These are phyloP conservation scores for Albula glossodonta DNA, from an alignment of 2,113 vertebrate species.

Conservation along the genomic window DNA sequence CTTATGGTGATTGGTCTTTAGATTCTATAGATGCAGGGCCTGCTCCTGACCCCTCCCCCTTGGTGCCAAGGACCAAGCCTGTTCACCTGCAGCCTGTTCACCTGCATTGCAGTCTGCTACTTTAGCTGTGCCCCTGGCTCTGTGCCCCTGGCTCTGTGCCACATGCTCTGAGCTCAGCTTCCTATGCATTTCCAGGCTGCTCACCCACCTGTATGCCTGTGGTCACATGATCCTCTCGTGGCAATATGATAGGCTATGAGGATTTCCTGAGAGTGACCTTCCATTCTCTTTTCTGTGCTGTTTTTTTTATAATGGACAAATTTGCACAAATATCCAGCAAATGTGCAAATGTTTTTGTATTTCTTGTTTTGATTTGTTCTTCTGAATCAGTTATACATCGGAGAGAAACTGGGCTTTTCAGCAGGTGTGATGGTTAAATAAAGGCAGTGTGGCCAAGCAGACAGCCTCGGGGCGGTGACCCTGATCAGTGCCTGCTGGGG, in stretches of 20 bases:
- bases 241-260: no score
- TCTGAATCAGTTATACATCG: no score
- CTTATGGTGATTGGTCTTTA: background rate
- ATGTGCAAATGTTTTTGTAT: no score
- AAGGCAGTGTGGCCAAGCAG: background rate
- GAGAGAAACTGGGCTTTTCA: no score
- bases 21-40: background rate
- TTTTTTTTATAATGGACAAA: no score
- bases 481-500: background rate
- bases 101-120: conserved; percentile 4
- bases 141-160: conserved; percentile 42
- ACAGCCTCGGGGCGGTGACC: background rate
- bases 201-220: background rate
- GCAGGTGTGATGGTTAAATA: background rate
- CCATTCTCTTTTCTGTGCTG: no score
- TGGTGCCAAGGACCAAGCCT: conserved; percentile 61
- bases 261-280: no score
- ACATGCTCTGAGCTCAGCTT: conserved; percentile 38
- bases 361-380: no score
- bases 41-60: conserved; percentile 15
- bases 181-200: conserved; percentile 55
- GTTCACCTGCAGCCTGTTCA: conserved; percentile 28
- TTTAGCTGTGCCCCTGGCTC: conserved; percentile 16
- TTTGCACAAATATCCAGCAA: no score
- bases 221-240: no score